Conservation (phyloP, 2,797 vertebrate species). For the Microtus obscurus region DNA sequence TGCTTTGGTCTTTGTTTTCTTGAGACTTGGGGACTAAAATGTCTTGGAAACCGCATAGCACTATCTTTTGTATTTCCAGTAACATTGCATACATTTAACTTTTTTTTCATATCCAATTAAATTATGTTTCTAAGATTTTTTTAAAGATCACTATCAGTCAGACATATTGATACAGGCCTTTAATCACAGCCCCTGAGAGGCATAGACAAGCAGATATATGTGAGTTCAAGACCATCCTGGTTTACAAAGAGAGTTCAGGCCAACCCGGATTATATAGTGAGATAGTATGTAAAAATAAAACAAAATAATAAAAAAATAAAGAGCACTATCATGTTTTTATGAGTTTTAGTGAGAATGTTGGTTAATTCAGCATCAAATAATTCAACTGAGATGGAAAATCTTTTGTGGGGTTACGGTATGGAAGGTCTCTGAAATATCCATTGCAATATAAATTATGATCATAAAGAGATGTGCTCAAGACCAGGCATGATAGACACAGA, state of each 20-base stretch:
- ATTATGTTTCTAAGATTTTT: slow-evolving; percentile 24
- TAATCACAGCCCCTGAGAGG: background rate
- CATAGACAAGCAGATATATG: background rate
- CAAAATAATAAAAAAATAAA: background rate
- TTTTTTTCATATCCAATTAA: slow-evolving; percentile 32
- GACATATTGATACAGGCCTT: background rate
- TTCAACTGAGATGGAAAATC: background rate
- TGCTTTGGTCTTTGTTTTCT: slow-evolving; percentile 31
- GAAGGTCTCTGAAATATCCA: background rate
- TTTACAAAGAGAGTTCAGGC: background rate
- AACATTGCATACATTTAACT: background rate
- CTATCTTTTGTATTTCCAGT: slow-evolving; percentile 13
- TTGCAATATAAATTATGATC: slow-evolving; percentile 28
- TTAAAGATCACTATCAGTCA: background rate
- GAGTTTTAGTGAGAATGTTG: slow-evolving; percentile 13
- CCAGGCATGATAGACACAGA: background rate
- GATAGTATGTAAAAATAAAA: background rate
- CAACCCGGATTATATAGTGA: background rate
- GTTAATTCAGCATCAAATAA: background rate
- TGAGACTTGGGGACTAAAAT: background rate
- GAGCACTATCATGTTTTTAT: background rate
- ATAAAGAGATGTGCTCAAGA: background rate
- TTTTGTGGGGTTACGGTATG: background rate
- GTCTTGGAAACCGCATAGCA: background rate
- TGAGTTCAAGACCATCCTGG: background rate